phyloP scores from a whole-genome alignment of 2,113 vertebrate species.

The Mustelus asterias region DNA sequence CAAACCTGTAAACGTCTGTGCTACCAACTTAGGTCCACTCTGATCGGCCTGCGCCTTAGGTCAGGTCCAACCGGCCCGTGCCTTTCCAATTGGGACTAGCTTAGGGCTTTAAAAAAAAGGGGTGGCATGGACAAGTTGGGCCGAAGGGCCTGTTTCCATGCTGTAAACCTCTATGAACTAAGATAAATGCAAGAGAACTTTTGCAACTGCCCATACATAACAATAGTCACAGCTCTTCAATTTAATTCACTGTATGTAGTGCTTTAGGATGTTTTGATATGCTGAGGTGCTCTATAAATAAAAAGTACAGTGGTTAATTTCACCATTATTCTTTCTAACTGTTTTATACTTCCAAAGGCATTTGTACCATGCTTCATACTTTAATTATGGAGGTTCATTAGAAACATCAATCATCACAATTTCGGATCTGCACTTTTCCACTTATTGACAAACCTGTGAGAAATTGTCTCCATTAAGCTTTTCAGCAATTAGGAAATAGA shows the following conservation, averaged over 20 bases:
- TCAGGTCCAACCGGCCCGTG: no score
- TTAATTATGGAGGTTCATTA: constrained; percentile 19
- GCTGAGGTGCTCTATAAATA: background rate
- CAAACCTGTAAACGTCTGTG: background rate
- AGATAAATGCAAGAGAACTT: no score
- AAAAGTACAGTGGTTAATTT: background rate
- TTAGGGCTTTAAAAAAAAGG: no score
- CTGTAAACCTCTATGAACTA: no score
- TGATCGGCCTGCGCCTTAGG: no score
- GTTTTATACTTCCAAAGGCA: background rate
- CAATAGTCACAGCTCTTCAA: background rate
- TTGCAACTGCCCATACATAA: background rate
- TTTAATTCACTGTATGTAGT: background rate
- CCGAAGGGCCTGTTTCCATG: no score
- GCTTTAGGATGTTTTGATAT: background rate
- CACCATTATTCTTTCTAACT: constrained; percentile 9
- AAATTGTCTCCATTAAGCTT: constrained; percentile 30
- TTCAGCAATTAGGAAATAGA: constrained; percentile 17
- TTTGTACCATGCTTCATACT: background rate
- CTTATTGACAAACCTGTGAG: constrained; percentile 25
- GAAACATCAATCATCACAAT: background rate
- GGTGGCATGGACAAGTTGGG: no score
- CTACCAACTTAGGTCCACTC: background rate
- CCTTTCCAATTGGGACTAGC: no score
- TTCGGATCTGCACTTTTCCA: background rate